phyloP scores from a whole-genome alignment of 1,140 invertebrate species.

The Drosophila biarmipes region DNA sequence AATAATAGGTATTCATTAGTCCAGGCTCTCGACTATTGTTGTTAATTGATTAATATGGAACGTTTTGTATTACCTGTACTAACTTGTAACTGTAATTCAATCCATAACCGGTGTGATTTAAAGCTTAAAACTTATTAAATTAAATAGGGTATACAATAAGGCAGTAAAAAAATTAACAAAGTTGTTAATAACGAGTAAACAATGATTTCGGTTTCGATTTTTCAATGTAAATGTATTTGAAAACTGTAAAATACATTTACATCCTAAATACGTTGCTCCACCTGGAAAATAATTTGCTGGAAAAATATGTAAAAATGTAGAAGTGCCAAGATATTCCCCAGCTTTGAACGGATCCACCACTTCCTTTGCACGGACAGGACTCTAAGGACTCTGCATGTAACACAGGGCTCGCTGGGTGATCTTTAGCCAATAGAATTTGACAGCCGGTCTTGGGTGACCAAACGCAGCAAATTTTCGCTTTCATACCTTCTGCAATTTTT shows the following conservation, averaged over 20 bases:
- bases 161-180: no score
- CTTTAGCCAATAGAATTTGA: not conserved
- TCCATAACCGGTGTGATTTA: no score
- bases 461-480: conserved; percentile 1
- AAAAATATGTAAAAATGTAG: not conserved
- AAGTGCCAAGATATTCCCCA: no score
- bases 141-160: no score
- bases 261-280: not conserved
- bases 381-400: not conserved
- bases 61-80: no score
- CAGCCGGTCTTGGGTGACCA: not conserved
- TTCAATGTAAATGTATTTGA: not conserved
- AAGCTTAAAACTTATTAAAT: no score
- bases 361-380: not conserved
- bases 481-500: not conserved
- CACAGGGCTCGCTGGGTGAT: not conserved
- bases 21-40: no score
- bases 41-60: no score
- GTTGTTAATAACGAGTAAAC: no score
- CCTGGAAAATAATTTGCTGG: not conserved
- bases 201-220: not conserved
- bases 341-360: not conserved
- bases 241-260: not conserved
- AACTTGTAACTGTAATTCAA: no score
- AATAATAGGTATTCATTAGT: no score